phyloP scores from a whole-genome alignment of 1,140 invertebrate genomes.

The Gonioctena quinquepunctata region DNA sequence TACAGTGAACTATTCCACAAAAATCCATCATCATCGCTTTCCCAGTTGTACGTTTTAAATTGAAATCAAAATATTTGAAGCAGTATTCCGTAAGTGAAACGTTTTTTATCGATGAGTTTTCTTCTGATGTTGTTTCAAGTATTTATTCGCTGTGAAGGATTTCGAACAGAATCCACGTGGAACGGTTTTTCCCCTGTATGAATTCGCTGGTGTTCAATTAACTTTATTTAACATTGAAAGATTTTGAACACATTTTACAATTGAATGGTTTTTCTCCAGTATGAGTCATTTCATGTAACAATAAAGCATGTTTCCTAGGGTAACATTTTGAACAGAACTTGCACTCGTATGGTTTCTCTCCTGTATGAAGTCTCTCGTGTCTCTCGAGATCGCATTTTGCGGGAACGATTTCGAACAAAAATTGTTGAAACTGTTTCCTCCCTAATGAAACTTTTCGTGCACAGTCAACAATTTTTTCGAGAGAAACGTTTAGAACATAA shows the following conservation, averaged over 20 bases:
- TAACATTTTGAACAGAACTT: not conserved
- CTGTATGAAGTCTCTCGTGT: not conserved
- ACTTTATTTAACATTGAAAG: not conserved
- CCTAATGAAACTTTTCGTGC: no score
- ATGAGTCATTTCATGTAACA: not conserved
- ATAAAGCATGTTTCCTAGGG: not conserved
- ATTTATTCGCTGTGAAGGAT: not conserved
- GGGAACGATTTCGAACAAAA: no score
- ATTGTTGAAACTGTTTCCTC: no score
- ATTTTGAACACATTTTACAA: not conserved
- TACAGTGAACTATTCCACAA: no score
- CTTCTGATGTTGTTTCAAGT: not conserved
- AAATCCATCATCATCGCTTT: no score
- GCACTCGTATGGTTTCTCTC: not conserved
- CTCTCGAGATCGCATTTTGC: no score
- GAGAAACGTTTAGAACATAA: no score
- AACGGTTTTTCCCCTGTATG: not conserved
- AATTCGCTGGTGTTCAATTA: not conserved
- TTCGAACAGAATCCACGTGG: not conserved
- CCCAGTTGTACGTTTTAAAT: no score
- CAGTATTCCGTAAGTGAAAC: no score
- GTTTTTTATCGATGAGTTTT: not conserved
- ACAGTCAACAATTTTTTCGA: no score
- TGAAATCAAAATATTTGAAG: no score
- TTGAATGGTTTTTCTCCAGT: not conserved